These are phyloP conservation scores for Cyanistes caeruleus DNA, from an alignment of 2,113 vertebrate species.

Conservation along the genomic window DNA sequence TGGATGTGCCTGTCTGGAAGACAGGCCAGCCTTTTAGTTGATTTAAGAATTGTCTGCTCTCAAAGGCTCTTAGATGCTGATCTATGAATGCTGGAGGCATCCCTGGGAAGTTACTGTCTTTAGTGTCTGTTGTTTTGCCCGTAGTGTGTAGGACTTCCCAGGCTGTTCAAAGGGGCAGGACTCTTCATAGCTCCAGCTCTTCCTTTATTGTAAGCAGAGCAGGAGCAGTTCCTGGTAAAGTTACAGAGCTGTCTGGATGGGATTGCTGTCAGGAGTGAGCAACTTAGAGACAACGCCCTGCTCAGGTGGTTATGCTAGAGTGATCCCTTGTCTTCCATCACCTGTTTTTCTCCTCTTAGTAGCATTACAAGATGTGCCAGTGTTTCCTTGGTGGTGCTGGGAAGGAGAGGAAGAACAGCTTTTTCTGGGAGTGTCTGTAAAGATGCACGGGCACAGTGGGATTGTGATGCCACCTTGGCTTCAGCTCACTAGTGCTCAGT, in stretches of 20 bases:
- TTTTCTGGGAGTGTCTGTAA: background rate
- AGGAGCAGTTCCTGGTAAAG: background rate
- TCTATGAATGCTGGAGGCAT: accelerated
- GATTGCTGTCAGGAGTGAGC: background rate
- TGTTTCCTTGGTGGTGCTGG: accelerated
- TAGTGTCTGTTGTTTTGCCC: background rate
- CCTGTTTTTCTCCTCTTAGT: background rate
- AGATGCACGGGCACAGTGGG: background rate
- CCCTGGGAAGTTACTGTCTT: background rate
- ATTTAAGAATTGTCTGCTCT: background rate
- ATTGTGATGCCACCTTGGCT: background rate
- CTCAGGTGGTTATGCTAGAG: background rate
- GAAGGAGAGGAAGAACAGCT: background rate
- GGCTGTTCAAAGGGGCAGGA: background rate
- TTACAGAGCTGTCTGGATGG: background rate
- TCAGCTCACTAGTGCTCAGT: background rate
- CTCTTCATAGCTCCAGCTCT: background rate
- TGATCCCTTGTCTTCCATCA: background rate
- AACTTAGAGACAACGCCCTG: background rate
- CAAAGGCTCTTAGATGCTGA: background rate
- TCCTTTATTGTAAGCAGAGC: background rate
- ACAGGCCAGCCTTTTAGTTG: background rate
- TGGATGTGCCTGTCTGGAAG: background rate
- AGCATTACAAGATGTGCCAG: background rate
- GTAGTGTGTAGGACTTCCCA: background rate